A percentile compares a stretch with the other conserved stretches of the same genome.
These are phyloP conservation scores for Ceraclea dissimilis DNA, from an alignment of 2,888 invertebrate genomes.

Conservation along the genomic window DNA sequence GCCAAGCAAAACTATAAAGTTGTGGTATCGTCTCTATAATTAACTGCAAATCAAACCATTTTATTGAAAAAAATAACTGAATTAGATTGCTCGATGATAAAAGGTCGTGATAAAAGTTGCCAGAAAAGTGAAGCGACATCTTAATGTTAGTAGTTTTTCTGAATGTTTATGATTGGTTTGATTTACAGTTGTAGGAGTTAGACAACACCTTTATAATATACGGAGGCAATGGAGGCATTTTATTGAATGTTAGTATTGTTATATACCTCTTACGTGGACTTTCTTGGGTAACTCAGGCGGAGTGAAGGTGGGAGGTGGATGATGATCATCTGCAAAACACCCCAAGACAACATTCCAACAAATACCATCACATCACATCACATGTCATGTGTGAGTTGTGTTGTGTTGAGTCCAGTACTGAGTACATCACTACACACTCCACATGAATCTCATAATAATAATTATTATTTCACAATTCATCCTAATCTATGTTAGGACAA, in stretches of 20 bases:
- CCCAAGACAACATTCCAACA: constrained; percentile 51
- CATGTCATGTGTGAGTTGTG: background rate
- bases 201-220: background rate
- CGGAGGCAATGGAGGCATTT: constrained; percentile 35
- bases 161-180: too few relatives aligned
- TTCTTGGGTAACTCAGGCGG: constrained; percentile 98
- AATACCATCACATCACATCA: constrained; percentile 33
- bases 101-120: too few relatives aligned
- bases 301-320: constrained; percentile 96
- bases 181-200: background rate
- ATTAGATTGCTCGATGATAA: background rate
- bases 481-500: too few relatives aligned
- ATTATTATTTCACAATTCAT: background rate
- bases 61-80: background rate
- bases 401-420: background rate
- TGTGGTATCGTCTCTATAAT: background rate
- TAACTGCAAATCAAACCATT: background rate
- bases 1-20: background rate
- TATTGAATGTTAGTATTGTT: constrained; percentile 42
- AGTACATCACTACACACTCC: background rate
- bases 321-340: constrained; percentile 92
- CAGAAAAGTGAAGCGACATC: too few relatives aligned
- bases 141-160: too few relatives aligned
- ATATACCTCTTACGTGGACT: constrained; percentile 91
- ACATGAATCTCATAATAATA: background rate